phyloP scores from a whole-genome alignment of 2,797 vertebrate genomes.

The Periparus ater region DNA sequence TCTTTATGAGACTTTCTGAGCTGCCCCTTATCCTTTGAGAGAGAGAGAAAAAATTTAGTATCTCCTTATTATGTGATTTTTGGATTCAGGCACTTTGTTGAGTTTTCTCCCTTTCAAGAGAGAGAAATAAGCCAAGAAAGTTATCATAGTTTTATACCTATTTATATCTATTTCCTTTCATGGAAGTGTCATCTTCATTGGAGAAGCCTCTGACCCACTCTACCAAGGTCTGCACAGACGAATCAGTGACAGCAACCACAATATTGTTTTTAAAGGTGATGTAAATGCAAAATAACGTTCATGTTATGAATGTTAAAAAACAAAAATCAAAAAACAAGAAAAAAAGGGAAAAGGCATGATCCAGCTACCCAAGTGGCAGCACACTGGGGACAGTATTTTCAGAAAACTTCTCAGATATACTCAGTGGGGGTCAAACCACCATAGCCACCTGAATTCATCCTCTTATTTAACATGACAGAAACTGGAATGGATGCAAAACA shows the following conservation, averaged over 20 bases:
- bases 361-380: neutral
- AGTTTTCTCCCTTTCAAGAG: neutral
- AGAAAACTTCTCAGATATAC: neutral
- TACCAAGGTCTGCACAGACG: neutral
- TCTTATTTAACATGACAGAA: neutral
- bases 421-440: neutral
- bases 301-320: neutral
- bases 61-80: neutral
- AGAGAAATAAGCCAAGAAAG: neutral
- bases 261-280: neutral
- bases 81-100: fast-evolving
- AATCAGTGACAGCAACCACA: neutral
- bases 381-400: neutral
- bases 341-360: neutral
- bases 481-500: neutral
- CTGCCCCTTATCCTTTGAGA: neutral
- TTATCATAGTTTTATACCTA: neutral
- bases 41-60: neutral
- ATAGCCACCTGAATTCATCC: neutral
- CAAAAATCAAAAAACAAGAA: neutral
- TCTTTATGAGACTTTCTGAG: neutral
- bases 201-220: neutral
- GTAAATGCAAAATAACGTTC: neutral
- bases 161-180: neutral
- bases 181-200: neutral